Evolutionary conservation across 2,113 vertebrate species (phyloP).

Genomic region (Mus pahari): DNA sequence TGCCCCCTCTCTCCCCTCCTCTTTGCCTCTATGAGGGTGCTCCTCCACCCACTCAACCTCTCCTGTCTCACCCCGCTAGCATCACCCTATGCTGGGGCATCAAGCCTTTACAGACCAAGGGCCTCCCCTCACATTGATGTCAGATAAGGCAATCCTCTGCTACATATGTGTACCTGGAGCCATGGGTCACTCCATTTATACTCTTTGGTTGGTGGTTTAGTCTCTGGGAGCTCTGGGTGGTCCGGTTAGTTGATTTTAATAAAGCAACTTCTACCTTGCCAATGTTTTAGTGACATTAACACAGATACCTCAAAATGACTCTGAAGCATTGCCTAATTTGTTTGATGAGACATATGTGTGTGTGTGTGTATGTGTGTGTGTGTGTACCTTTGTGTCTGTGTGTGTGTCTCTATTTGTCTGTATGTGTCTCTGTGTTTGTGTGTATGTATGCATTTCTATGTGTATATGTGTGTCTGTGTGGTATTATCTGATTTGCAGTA

Average conservation of each 20-base stretch:
- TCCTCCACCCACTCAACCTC: too few relatives aligned
- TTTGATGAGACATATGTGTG: not conserved
- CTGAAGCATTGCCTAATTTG: not conserved
- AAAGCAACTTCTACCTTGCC: constrained; percentile 54
- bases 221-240: too few relatives aligned
- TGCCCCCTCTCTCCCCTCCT: too few relatives aligned
- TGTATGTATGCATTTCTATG: not conserved
- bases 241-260: constrained; percentile 23
- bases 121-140: too few relatives aligned
- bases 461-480: not conserved
- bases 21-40: too few relatives aligned
- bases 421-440: not conserved
- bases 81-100: too few relatives aligned
- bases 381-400: not conserved
- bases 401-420: not conserved
- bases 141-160: too few relatives aligned
- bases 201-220: too few relatives aligned
- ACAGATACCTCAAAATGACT: not conserved
- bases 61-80: too few relatives aligned
- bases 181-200: too few relatives aligned
- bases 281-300: not conserved
- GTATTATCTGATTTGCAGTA: not conserved
- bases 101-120: too few relatives aligned
- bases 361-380: not conserved
- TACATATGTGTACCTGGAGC: too few relatives aligned